Evolutionary conservation across 2,113 vertebrate genomes (phyloP), one percentile per base, ranked within the genome.

Genomic region (Lonchura striata): DNA sequence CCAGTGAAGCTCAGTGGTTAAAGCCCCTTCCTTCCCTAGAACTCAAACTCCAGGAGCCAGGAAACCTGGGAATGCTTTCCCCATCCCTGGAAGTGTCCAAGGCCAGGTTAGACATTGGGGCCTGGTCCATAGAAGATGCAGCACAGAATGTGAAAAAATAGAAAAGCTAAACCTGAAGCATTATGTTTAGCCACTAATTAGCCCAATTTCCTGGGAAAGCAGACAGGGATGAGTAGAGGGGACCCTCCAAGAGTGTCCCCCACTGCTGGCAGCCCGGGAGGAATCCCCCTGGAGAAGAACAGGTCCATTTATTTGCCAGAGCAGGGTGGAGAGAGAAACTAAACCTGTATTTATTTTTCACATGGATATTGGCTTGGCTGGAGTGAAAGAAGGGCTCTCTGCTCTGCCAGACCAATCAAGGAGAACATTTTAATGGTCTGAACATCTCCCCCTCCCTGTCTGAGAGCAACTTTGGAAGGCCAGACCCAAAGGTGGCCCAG

Each of bases 341-440:
- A 61, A 83, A 78, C 65, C 61, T 10, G 4, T 47, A 6, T 88
- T 95, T 94, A 88, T 90, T 87, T 87, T 92, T 88, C 91, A 88
- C 47, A 25, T 31, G 82, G 69, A 82, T 66, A n/a, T 74, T 78
- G 77, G 89, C 28, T 89, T 59, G 78, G 46, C 81, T 39, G 85
- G 50, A 68, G 27, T 70, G 83, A 94, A 96, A 95, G 89, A 87
- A 95, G 80, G 33, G 76, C 72, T 92, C 91, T 91, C 81, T 96
- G n/a, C 79, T 90, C 88, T 59, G 53, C 84, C 81, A 90, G 65
- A 63, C 57, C 65, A 39, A 71, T 64, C 89, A 49, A 82, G 88
- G 75, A 91, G 83, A 92, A 64, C 50, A 46, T 74, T 28, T 77
- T 53, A 82, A 92, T 50, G 79, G 63, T 16, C 87, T 82, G 75